A percentile compares a stretch with the other conserved stretches of the same genome.
Conservation (phyloP, 92 coral and sea anemone genomes). For the Nematostella vectensis region DNA sequence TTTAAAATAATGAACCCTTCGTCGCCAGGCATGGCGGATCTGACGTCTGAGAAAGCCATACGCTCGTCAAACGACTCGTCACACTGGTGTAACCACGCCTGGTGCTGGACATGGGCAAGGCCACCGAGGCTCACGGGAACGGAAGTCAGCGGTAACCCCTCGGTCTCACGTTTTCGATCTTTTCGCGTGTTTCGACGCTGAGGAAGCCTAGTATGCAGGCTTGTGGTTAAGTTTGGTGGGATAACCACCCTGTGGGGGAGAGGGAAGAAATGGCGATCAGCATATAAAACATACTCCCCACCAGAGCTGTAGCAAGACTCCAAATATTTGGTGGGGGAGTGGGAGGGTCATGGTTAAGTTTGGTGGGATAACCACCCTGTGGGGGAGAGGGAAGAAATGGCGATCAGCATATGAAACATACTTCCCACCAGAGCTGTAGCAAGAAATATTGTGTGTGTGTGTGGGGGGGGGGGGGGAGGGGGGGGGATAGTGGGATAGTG, state of each 20-base stretch:
- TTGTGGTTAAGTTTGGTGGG: constrained; percentile 31
- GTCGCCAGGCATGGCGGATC: too few species aligned
- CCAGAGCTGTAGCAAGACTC: not conserved
- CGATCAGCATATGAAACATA: not conserved
- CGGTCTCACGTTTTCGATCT: constrained; percentile 13
- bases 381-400: not conserved
- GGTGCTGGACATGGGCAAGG: constrained; percentile 5
- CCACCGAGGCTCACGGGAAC: constrained; percentile 34
- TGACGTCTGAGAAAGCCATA: not conserved
- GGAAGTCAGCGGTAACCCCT: constrained; percentile 20
- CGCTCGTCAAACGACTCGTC: constrained; percentile 4
- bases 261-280: not conserved
- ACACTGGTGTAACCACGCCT: constrained; percentile 13
- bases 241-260: constrained; percentile 18
- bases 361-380: constrained; percentile 36
- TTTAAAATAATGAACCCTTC: too few species aligned
- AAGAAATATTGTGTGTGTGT: not conserved
- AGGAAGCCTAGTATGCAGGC: constrained; percentile 14
- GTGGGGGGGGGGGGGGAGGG: not conserved
- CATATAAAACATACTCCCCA: not conserved
- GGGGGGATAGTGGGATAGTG: too few species aligned
- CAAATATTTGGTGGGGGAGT: not conserved
- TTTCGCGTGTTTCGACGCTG: constrained; percentile 17
- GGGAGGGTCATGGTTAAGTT: constrained; percentile 20
- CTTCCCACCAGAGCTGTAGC: not conserved